Base-by-base conservation (phyloP, 2,888 invertebrate genomes). In the Ischnura elegans region DNA sequence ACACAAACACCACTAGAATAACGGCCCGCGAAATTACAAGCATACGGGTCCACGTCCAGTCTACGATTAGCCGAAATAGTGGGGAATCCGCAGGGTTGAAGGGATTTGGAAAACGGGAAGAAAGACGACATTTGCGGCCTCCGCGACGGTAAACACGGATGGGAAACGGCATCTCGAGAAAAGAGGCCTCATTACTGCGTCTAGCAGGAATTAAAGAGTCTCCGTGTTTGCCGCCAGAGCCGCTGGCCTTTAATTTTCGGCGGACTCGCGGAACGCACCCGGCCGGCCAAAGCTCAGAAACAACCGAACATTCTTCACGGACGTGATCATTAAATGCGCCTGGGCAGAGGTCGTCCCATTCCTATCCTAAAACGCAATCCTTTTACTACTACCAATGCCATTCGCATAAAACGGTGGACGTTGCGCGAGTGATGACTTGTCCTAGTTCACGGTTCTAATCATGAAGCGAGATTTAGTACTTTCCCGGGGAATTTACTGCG, bases 81-180 rank as follows among this genome's bases (percentile, higher is more conserved):
- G 36, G 36, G 76, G 76, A 25, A 36, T 16, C 76, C 76, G 16
- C 76, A 76, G 76, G n/a, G 36, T 76, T 10, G 29, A 76, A 13
- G 76, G 76, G 19, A 76, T 76, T 36, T 16, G 76, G 61, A 76
- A 76, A 76, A 76, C 76, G 76, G 36, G 76, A 76, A 76, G 61
- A 6, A 61, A 25, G 76, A 6, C 76, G 36, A 76, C 29, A n/a
- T 76, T 76, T 16, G 76, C 36, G 76, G 6, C 29, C 76, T 76
- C 13, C 8, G 10, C 36, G 36, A 29, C 36, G 76, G 36, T 29
- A 76, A 76, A 76, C 36, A 76, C 25, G 29, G 29, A 25, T 25
- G 8, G 76, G 76, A 36, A 76, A 76, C 76, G 76, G 76, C 76
- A 76, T n/a, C 61, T 61, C 21, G 13, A 51, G n/a, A n/a, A 76